Conservation (phyloP, 1,140 invertebrate genomes). For the Maconellicoccus hirsutus region DNA sequence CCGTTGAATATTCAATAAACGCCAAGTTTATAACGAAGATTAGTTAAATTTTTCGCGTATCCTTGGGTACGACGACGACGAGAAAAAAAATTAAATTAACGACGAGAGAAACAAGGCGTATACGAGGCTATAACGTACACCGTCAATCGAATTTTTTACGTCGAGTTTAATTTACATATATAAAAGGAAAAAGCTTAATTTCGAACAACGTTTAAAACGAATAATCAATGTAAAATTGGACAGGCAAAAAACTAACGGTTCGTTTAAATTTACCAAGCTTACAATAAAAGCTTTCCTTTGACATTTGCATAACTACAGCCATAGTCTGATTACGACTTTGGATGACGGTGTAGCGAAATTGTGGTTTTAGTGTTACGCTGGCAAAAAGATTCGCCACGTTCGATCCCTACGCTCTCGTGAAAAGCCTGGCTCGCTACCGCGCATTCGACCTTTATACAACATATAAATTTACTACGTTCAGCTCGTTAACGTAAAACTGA, state of each 20-base stretch:
- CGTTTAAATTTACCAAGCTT: not conserved
- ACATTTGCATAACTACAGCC: conserved; percentile 8
- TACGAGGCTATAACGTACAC: not conserved
- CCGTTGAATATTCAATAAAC: too few species aligned
- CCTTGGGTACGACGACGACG: too few species aligned
- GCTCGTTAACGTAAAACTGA: not conserved
- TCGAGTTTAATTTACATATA: not conserved
- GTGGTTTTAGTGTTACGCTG: not conserved
- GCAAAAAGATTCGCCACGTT: not conserved
- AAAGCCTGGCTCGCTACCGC: too few species aligned
- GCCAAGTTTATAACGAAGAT: too few species aligned
- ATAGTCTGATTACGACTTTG: not conserved
- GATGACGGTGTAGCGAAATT: not conserved
- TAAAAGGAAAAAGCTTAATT: conserved; percentile 1
- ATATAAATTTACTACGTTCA: not conserved
- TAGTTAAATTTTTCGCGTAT: too few species aligned
- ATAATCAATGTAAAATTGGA: not conserved
- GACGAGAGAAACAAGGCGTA: too few species aligned
- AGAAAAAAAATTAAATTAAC: too few species aligned
- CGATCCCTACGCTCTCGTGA: not conserved
- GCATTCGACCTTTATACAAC: too few species aligned
- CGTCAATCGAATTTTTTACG: not conserved
- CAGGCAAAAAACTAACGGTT: not conserved
- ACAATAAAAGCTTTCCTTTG: not conserved
- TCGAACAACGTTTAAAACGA: not conserved